Base-by-base conservation (phyloP, 2,888 invertebrate genomes). In the Tachina lurida region DNA sequence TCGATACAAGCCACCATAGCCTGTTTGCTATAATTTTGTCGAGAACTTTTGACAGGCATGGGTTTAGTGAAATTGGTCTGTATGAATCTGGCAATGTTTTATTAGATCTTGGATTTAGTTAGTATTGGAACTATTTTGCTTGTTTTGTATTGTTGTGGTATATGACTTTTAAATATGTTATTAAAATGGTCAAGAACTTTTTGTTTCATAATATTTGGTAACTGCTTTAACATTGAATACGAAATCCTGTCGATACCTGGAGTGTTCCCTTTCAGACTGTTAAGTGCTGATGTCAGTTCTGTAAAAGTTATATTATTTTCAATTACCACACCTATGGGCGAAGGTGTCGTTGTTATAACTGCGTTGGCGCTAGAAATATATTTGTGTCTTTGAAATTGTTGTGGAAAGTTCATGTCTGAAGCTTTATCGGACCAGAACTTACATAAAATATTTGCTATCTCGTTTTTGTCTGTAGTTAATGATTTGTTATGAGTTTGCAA, bases 1-100 rank as follows among this genome's bases (percentile, higher is more conserved):
- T 22, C 47, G 52, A n/a, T 0, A 58, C 74, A 71, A 81, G 63
- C 76, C 79, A 83, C 86, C 71, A 79, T 65, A 82, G 60, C 52
- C 73, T 65, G 54, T 79, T 79, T 41, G 83, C 70, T n/a, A 82
- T 76, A 39, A 79, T 84, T 31, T 79, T 79, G 41, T 84, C 74
- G 3, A 77, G n/a, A 15, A 74, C 19, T 62, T 87, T 76, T 7
- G 73, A 49, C 31, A 60, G 22, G 7, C 63, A 73, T 9, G 62
- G 19, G 58, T 83, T 85, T 0, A 87, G 62, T 4, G 82, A 84
- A 15, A 87, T 87, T 49, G 87, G 87, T 39, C 87, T 49, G 56
- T 84, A 87, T 15, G 80, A 84, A n/a, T 62, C 75, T 45, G 68
- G 49, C 22, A 49, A 22, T 22, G 22, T 22, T 70, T 71, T 84